Percentiles rank a stretch among this genome's conserved stretches.
Conservation (phyloP, 2,113 vertebrate species). For the Tragelaphus imberbis region DNA sequence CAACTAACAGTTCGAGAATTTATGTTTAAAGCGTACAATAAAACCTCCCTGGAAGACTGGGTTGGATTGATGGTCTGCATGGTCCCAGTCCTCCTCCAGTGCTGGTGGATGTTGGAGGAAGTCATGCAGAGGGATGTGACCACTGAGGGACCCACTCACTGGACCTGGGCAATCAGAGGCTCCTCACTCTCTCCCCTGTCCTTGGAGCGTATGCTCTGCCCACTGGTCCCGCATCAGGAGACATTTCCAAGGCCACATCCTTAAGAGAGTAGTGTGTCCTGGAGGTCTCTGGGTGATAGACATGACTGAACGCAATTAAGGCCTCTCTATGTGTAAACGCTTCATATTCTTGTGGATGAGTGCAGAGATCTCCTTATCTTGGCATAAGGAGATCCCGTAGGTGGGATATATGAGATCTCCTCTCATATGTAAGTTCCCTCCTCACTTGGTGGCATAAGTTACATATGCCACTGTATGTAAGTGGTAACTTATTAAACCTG, state of each 20-base stretch:
- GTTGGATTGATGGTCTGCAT: slow-evolving; percentile 83
- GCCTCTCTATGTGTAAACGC: neutral
- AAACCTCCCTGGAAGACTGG: slow-evolving; percentile 76
- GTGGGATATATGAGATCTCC: too few species aligned
- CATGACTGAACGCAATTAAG: neutral
- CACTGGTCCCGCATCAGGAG: neutral
- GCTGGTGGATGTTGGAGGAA: slow-evolving; percentile 56
- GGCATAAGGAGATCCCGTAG: too few species aligned
- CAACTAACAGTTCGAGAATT: neutral
- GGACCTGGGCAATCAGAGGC: neutral
- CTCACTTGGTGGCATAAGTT: neutral
- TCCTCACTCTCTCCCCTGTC: too few species aligned
- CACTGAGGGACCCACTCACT: neutral
- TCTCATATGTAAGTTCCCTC: neutral
- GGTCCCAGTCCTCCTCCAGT: slow-evolving; percentile 86
- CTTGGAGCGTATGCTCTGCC: neutral
- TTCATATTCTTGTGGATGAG: neutral
- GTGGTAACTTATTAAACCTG: neutral
- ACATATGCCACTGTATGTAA: neutral
- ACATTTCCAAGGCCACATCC: neutral
- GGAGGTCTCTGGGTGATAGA: neutral
- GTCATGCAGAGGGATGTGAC: neutral
- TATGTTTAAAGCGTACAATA: neutral
- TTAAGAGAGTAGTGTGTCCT: neutral
- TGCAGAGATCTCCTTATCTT: neutral